These are phyloP conservation scores for Linyphia triangularis DNA, from an alignment of 2,888 invertebrate species.

Conservation along the genomic window DNA sequence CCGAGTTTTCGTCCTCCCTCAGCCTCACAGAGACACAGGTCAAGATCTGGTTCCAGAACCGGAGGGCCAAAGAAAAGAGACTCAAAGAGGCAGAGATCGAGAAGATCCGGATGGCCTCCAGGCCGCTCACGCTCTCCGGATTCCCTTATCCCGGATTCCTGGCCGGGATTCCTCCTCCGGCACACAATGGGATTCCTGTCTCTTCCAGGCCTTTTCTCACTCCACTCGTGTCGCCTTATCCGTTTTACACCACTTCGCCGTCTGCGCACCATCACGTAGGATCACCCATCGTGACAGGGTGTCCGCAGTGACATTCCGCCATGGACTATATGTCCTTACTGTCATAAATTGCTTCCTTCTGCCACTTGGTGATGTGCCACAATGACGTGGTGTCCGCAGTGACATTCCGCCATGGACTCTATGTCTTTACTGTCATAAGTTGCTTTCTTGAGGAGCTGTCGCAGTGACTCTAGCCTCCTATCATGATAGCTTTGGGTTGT, in stretches of 20 bases:
- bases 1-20: conserved; percentile 94
- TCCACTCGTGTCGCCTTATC: conserved; percentile 65
- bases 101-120: conserved; percentile 90
- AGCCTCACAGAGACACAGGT: conserved; percentile 96
- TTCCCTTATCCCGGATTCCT: conserved; percentile 75
- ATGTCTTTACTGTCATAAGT: too few species aligned
- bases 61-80: conserved; percentile 94
- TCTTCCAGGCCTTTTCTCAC: conserved; percentile 41
- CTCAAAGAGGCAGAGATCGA: conserved; percentile 97
- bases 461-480: too few species aligned
- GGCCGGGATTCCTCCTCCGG: conserved; percentile 70
- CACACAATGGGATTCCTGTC: conserved; percentile 65
- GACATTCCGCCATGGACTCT: too few species aligned
- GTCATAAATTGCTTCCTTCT: too few species aligned
- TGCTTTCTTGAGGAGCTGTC: too few species aligned
- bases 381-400: too few species aligned
- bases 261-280: conserved; percentile 48
- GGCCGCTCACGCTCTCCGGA: conserved; percentile 87
- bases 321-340: background rate
- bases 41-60: conserved; percentile 82
- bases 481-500: too few species aligned
- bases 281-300: conserved; percentile 64
- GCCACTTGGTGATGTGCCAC: too few species aligned
- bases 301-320: conserved; percentile 63
- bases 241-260: conserved; percentile 65